These are phyloP conservation scores for Drosophila asahinai DNA, from an alignment of 1,140 invertebrate species.

Conservation along the genomic window DNA sequence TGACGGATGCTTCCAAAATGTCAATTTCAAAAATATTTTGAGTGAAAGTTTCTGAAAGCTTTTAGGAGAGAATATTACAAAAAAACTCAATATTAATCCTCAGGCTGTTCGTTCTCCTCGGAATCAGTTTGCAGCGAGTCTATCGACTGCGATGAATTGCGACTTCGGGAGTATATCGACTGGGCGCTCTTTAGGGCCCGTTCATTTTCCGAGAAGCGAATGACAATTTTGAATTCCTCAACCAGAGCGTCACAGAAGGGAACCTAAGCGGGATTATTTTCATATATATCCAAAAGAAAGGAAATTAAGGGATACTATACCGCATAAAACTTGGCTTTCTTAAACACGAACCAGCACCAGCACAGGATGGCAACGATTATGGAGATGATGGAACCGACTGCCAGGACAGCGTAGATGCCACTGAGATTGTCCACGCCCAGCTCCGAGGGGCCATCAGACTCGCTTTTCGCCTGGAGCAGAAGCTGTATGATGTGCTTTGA, in stretches of 20 bases:
- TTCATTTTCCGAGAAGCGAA: slow-evolving; percentile 73
- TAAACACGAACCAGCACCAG: slow-evolving; percentile 73
- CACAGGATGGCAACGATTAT: slow-evolving; percentile 83
- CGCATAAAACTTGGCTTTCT: slow-evolving; percentile 69
- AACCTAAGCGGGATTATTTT: slow-evolving; percentile 85
- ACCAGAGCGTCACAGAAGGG: slow-evolving; percentile 89
- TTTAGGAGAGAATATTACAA: slow-evolving; percentile 31
- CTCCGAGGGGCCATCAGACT: slow-evolving; percentile 36
- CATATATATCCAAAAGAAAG: neutral
- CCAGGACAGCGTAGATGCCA: slow-evolving; percentile 90
- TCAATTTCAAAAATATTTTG: slow-evolving; percentile 54
- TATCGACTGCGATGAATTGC: slow-evolving; percentile 77
- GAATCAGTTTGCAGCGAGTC: slow-evolving; percentile 78
- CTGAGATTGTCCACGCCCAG: slow-evolving; percentile 88
- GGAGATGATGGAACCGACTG: slow-evolving; percentile 85
- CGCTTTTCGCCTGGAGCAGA: slow-evolving; percentile 49
- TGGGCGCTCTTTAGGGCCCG: slow-evolving; percentile 70
- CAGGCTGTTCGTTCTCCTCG: slow-evolving; percentile 50
- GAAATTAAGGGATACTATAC: slow-evolving; percentile 24
- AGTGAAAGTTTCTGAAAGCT: slow-evolving; percentile 67
- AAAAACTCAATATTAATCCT: slow-evolving; percentile 38
- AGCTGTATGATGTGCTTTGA: slow-evolving; percentile 36
- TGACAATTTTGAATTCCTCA: slow-evolving; percentile 91
- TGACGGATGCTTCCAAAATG: slow-evolving; percentile 56
- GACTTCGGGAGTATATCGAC: slow-evolving; percentile 77